A percentile compares a stretch with the other conserved stretches of the same genome.
phyloP scores from a whole-genome alignment of 2,888 invertebrate species.

The Pollenia amentaria region DNA sequence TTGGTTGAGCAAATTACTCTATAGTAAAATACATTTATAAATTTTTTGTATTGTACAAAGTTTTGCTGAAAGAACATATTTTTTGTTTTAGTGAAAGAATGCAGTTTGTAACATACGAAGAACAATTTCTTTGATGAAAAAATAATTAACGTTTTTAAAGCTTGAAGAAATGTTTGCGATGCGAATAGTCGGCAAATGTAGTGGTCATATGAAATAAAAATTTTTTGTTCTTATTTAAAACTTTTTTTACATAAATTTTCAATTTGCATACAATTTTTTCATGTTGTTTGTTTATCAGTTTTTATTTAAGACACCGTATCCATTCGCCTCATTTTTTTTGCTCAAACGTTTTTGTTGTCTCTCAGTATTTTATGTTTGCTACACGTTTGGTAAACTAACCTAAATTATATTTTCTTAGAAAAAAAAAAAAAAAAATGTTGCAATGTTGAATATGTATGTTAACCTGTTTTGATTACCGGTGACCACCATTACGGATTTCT shows the following conservation, averaged over 20 bases:
- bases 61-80: no score
- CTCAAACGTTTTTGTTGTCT: not conserved
- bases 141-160: no score
- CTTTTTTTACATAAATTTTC: not conserved
- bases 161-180: no score
- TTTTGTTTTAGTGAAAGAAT: no score
- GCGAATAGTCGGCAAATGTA: no score
- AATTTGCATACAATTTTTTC: not conserved
- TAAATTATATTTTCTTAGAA: slow-evolving; percentile 2
- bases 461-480: slow-evolving; percentile 19
- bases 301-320: not conserved
- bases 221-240: no score
- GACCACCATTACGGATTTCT: slow-evolving; percentile 6
- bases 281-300: not conserved
- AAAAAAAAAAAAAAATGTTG: not conserved
- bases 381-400: slow-evolving; percentile 6
- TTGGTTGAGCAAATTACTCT: no score
- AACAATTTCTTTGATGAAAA: no score
- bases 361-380: not conserved
- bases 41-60: no score
- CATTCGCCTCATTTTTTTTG: not conserved
- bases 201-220: no score
- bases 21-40: no score
- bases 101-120: no score
- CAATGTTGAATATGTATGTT: not conserved